phyloP scores from a whole-genome alignment of 2,888 invertebrate genomes.

The Opisthograptis luteolata region DNA sequence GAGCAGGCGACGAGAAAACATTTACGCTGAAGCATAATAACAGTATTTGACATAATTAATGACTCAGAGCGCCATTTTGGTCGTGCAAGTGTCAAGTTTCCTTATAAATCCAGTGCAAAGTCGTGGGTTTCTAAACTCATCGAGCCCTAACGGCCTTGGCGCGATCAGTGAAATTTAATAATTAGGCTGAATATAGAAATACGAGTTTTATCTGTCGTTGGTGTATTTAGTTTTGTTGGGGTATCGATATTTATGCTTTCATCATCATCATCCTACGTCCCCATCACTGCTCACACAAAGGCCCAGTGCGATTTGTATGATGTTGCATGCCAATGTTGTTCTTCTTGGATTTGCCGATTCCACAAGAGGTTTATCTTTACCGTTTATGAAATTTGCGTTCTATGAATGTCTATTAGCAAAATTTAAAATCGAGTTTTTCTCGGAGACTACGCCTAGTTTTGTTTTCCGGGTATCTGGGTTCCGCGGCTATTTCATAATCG shows the following conservation, averaged over 20 bases:
- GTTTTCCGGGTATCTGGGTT: too few species aligned
- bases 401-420: too few species aligned
- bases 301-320: too few species aligned
- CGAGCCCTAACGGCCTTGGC: constrained; percentile 33
- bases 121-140: constrained; percentile 51
- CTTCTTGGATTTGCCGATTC: too few species aligned
- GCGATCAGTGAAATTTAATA: constrained; percentile 36
- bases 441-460: too few species aligned
- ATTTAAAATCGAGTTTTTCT: too few species aligned
- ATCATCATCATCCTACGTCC: too few species aligned
- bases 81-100: constrained; percentile 49
- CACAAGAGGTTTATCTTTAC: too few species aligned
- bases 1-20: constrained; percentile 2
- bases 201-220: background rate
- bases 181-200: constrained; percentile 11
- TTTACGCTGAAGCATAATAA: constrained; percentile 21
- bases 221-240: background rate
- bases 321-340: too few species aligned
- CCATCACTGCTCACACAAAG: too few species aligned
- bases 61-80: constrained; percentile 52
- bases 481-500: too few species aligned
- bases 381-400: too few species aligned
- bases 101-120: constrained; percentile 36
- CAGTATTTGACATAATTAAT: constrained; percentile 50
- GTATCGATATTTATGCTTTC: background rate